Conservation (phyloP, 2,888 invertebrate genomes). For the Platycheirus rosarum region DNA sequence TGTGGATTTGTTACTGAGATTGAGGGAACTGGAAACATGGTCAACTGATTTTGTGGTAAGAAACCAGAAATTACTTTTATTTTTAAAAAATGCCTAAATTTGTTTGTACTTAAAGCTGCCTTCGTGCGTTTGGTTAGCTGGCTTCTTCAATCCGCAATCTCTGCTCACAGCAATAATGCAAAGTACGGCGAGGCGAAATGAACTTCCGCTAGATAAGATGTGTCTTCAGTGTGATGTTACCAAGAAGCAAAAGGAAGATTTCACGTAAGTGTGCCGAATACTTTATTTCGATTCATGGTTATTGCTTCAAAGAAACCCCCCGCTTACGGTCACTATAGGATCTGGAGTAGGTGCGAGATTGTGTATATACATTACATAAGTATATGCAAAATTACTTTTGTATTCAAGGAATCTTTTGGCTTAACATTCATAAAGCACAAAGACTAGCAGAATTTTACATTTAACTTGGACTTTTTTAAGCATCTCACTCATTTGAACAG, state of each 20-base stretch:
- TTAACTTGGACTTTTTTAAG: too few species aligned
- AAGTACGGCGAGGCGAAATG: conserved; percentile 95
- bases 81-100: background rate
- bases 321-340: too few species aligned
- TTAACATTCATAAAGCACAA: too few species aligned
- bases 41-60: conserved; percentile 94
- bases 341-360: too few species aligned
- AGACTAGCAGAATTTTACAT: too few species aligned
- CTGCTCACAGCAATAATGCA: conserved; percentile 99
- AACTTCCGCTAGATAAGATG: conserved; percentile 97
- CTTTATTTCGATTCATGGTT: too few species aligned
- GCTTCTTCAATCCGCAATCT: conserved; percentile 99
- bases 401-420: too few species aligned
- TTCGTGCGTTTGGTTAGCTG: conserved; percentile 96
- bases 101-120: conserved; percentile 86
- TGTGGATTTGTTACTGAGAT: conserved; percentile 92
- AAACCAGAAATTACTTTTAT: conserved; percentile 23
- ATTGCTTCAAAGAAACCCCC: too few species aligned
- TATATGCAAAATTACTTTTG: too few species aligned
- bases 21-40: conserved; percentile 96
- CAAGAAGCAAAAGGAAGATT: conserved; percentile 97
- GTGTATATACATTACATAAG: too few species aligned
- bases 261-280: conserved; percentile 93
- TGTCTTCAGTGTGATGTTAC: conserved; percentile 98
- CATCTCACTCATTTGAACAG: too few species aligned